phyloP scores from a whole-genome alignment of 2,888 invertebrate genomes.

The Phaedon cochleariae region DNA sequence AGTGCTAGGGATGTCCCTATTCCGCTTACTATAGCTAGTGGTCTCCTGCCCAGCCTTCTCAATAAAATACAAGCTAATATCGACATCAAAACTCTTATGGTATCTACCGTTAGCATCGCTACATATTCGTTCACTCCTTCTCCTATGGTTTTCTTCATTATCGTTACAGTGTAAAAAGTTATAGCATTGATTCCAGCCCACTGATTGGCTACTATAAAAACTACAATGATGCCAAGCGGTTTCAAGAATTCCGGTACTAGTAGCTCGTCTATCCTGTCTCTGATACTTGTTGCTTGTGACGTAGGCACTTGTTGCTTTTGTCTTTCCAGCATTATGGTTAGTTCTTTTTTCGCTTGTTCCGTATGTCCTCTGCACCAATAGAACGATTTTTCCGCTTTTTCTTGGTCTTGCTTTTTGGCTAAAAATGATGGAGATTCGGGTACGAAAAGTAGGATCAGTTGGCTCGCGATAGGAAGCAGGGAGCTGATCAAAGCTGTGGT shows the following conservation, averaged over 20 bases:
- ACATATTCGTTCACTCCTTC: conserved; percentile 71
- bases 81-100: conserved; percentile 70
- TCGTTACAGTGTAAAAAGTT: conserved; percentile 75
- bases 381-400: conserved; percentile 68
- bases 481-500: conserved; percentile 68
- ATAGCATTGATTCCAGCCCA: conserved; percentile 78
- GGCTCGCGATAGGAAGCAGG: conserved; percentile 65
- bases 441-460: conserved; percentile 64
- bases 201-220: conserved; percentile 74
- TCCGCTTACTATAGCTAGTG: conserved; percentile 72
- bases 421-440: conserved; percentile 78
- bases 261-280: conserved; percentile 47
- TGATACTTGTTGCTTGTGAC: not conserved
- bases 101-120: conserved; percentile 72
- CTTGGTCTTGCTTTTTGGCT: conserved; percentile 67
- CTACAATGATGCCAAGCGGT: conserved; percentile 69
- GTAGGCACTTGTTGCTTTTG: conserved; percentile 46
- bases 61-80: conserved; percentile 70
- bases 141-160: conserved; percentile 70
- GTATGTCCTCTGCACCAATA: conserved; percentile 69
- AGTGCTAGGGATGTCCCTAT: conserved; percentile 70
- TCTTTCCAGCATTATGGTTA: conserved; percentile 64
- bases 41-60: conserved; percentile 70
- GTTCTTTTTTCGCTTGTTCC: conserved; percentile 64
- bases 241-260: conserved; percentile 66